phyloP scores from a whole-genome alignment of 2,797 vertebrate species.

The Spinus olivaceus region DNA sequence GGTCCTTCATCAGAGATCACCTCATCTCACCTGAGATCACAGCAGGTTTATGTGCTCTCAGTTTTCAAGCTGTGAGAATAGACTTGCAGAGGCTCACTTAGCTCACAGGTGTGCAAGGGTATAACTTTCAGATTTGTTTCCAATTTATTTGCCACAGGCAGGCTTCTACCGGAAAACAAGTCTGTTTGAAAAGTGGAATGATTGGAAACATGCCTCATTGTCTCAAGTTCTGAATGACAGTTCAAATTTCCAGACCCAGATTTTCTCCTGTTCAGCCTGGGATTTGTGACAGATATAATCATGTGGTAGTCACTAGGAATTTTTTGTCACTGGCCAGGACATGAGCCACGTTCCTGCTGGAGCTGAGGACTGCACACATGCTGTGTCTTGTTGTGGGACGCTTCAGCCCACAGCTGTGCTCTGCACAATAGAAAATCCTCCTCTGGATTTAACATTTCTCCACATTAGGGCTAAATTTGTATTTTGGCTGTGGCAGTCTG shows the following conservation, averaged over 20 bases:
- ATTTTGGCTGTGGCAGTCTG: not conserved
- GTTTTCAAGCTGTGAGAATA: not conserved
- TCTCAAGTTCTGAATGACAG: not conserved
- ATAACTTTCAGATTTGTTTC: slow-evolving; percentile 28
- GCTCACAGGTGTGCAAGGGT: not conserved
- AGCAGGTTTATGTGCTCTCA: not conserved
- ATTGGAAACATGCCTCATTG: slow-evolving; percentile 19
- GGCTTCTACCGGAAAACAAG: not conserved
- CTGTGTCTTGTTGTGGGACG: not conserved
- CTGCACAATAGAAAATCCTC: slow-evolving; percentile 29
- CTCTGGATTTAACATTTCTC: slow-evolving; percentile 24
- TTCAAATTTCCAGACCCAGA: not conserved
- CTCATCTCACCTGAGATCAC: slow-evolving; percentile 14
- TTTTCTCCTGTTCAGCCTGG: not conserved
- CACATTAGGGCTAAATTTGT: slow-evolving; percentile 9
- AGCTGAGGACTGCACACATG: not conserved
- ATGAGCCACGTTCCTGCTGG: not conserved
- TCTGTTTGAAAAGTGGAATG: not conserved
- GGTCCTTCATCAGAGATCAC: slow-evolving; percentile 30
- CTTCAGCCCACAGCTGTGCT: slow-evolving; percentile 11
- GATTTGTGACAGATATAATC: slow-evolving; percentile 25
- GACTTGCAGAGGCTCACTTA: not conserved
- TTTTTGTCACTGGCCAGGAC: not conserved
- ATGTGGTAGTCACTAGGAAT: not conserved
- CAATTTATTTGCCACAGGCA: not conserved